A percentile compares a stretch with the other conserved stretches of the same genome.
phyloP scores from a whole-genome alignment of 2,888 invertebrate genomes.

The Athalia circularis region DNA sequence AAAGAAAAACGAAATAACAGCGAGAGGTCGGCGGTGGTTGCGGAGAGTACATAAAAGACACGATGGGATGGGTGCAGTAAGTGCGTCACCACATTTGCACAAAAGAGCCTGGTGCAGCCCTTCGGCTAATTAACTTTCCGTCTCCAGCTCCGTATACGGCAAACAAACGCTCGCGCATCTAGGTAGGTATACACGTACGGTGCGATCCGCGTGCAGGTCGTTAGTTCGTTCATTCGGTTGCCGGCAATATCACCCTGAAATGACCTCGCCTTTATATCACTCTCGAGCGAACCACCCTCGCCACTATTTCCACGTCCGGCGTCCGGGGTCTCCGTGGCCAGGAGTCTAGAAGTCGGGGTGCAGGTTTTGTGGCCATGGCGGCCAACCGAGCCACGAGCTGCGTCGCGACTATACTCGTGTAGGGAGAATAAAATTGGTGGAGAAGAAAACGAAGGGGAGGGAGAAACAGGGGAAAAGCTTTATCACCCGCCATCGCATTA shows the following conservation, averaged over 20 bases:
- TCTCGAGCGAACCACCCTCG: conserved; percentile 44
- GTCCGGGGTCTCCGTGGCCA: conserved; percentile 20
- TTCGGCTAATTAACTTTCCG: conserved; percentile 41
- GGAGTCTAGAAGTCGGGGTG: neutral
- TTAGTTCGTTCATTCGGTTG: neutral
- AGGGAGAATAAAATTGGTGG: neutral
- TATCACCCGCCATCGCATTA: conserved; percentile 71
- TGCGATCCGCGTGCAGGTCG: conserved; percentile 16
- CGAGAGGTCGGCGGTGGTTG: conserved; percentile 31
- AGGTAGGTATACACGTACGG: conserved; percentile 44
- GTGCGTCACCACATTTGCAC: conserved; percentile 9
- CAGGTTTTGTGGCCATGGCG: neutral
- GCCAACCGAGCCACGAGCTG: neutral
- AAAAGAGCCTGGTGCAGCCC: conserved; percentile 19
- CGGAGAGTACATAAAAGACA: conserved; percentile 43
- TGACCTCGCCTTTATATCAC: conserved; percentile 64
- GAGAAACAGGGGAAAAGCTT: conserved; percentile 53
- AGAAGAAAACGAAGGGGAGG: neutral
- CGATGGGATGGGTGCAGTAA: neutral
- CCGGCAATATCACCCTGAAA: conserved; percentile 57
- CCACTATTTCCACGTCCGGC: conserved; percentile 36
- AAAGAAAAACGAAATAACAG: conserved; percentile 48
- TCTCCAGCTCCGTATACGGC: conserved; percentile 27
- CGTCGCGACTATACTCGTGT: too few relatives aligned
- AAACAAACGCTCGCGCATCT: conserved; percentile 52